Evolutionary conservation across 2,113 vertebrate genomes (phyloP).

Genomic region (Prietella phreatophila): DNA sequence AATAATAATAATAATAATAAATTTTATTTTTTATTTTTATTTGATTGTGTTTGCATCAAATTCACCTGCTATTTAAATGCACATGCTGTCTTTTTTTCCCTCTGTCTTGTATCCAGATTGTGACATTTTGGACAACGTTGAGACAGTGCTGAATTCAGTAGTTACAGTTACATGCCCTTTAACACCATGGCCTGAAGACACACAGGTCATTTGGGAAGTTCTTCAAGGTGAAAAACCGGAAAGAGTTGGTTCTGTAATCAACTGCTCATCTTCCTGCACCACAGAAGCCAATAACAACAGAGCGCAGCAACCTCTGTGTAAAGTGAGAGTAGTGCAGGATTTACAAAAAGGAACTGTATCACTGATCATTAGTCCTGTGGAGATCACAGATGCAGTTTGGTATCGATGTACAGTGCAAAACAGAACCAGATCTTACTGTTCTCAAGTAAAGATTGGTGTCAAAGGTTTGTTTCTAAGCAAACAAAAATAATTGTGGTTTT

Average conservation of each 20-base stretch:
- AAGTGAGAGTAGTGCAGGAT: background rate
- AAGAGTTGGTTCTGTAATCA: background rate
- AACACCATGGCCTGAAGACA: background rate
- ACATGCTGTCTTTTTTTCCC: background rate
- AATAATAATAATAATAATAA: no score
- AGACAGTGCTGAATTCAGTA: constrained; percentile 7
- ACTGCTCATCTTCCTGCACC: constrained; percentile 7
- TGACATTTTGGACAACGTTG: background rate
- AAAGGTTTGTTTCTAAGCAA: constrained; percentile 27
- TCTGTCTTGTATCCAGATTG: background rate
- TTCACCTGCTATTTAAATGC: background rate
- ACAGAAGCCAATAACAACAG: background rate
- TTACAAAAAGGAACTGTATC: background rate
- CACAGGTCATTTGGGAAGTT: constrained; percentile 24
- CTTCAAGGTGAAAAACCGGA: background rate
- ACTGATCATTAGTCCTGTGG: constrained; percentile 32
- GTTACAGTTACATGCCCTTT: constrained; percentile 21
- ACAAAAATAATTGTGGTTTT: background rate
- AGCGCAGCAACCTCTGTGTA: background rate
- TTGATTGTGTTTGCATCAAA: background rate
- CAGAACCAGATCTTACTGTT: background rate
- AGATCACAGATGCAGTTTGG: constrained; percentile 3
- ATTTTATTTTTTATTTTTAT: background rate
- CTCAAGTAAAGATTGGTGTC: background rate
- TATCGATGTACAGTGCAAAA: constrained; percentile 22